Evolutionary conservation across 2,113 vertebrate species (phyloP), one percentile per base, ranked within the genome.

Genomic region (Dolichallabes microphthalmus): DNA sequence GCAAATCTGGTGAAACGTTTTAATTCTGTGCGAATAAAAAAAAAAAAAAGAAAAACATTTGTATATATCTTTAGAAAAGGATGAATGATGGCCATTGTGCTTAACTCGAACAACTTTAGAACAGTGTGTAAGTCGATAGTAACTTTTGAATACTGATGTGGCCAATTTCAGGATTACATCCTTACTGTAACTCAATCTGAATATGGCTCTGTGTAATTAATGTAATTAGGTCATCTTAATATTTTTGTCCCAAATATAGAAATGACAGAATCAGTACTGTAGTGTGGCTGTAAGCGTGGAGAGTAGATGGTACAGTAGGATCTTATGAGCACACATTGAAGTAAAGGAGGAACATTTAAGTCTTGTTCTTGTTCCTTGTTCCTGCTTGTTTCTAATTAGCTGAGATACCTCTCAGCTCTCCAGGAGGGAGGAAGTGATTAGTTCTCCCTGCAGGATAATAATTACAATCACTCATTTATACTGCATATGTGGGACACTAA

Each of bases 361-460:
- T 66, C 80, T 32, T 69, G 6, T 77, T 75, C 86, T 53, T 55
- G 14, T 8, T 82, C 45, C 58, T 75, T 71, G 25, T 71, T 53
- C 57, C 71, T 58, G 82, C 50, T 53, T 60, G 63, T 68, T 58
- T 82, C 19, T 80, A 80, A 52, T 73, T 82, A 85, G 55, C 83
- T n/a, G 10, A 60, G 11, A 71, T 68, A 27, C 35, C 61, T 85
- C 80, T 45, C 45, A 45, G 45, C 7, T 45, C 76, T 39, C n/a
- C 39, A 57, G 52, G 69, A 11, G 4, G 35, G n/a, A 77, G 60
- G 78, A 87, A 85, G 30, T 57, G 71, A 87, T 77, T 82, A 25
- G 63, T 85, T 87, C 80, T 77, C 71, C 32, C 82, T 78, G 75
- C 61, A 35, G 63, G 79, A 78, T 58, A 87, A 74, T 80, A 78